phyloP scores from a whole-genome alignment of 2,797 vertebrate species.

The Danio jaintianensis region DNA sequence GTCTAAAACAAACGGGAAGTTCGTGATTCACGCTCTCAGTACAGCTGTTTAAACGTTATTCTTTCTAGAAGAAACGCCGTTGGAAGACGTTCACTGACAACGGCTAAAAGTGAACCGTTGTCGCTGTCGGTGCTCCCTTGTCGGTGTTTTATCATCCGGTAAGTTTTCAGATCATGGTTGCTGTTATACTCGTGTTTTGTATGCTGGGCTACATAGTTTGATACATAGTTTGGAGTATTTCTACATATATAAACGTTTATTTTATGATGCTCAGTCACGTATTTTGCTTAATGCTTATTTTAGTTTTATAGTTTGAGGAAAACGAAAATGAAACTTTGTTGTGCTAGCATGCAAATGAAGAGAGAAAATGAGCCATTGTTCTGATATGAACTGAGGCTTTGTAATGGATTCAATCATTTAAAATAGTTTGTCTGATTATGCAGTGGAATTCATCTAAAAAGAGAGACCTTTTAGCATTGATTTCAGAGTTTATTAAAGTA shows the following conservation, averaged over 20 bases:
- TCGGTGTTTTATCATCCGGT: conserved; percentile 4
- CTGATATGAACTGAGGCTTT: not conserved
- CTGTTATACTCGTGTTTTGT: not conserved
- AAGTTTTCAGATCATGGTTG: not conserved
- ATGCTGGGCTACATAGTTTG: not conserved
- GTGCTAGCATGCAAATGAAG: not conserved
- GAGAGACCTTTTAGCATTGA: not conserved
- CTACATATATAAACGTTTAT: not conserved
- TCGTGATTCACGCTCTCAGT: conserved; percentile 12
- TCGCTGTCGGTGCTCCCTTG: not conserved
- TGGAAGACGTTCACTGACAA: not conserved
- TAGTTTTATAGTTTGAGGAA: not conserved
- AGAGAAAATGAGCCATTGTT: not conserved
- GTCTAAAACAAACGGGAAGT: conserved; percentile 27
- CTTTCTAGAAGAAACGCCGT: not conserved
- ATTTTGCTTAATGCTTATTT: not conserved
- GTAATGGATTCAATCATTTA: not conserved
- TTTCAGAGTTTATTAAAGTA: not conserved
- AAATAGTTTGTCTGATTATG: not conserved
- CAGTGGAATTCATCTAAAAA: not conserved
- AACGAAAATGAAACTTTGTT: conserved; percentile 4
- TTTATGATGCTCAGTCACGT: not conserved
- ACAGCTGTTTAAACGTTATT: not conserved
- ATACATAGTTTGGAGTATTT: not conserved
- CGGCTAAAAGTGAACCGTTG: no score